Evolutionary conservation across 1,140 invertebrate genomes (phyloP), one percentile per base, ranked within the genome.

Genomic region (Temnothorax nylanderi): DNA sequence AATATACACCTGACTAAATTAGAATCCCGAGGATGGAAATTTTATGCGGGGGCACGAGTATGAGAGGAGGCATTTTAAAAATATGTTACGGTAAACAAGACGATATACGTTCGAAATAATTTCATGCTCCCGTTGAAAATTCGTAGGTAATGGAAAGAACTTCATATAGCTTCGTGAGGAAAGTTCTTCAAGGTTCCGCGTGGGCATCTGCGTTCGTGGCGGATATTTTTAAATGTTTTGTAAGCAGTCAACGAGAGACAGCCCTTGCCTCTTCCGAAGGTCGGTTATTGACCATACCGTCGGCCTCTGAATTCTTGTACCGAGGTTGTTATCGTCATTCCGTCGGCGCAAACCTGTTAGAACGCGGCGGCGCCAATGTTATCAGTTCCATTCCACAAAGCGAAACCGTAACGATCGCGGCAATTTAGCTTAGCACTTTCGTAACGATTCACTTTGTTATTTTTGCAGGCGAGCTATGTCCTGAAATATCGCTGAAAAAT

Each of bases 181-280:
- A 82, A 85, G 71, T 80, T 88, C 18, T 26, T 88, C 89, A 90
- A 91, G 89, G 89, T 88, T 90, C 32, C 77, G 82, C 76, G 87
- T 90, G 60, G 77, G 64, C 81, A 85, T 75, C 77, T 86, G 32
- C 49, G 41, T 47, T 67, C 89, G 56, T 47, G 7, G 47, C 11
- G 49, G 74, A 74, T 92, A 92, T 92, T 92, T 92, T 92, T 91
- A 92, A 91, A 91, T 74, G 75, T 91, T 86, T 86, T 84, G 82
- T 88, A 89, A 88, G 81, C 78, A 65, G 32, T 44, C 34, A 67
- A 62, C 56, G 41, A 32, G 41, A 65, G 37, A 21, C n/a, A 81
- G 41, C 47, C 81, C 69, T 80, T 65, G 60, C 51, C 67, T 85
- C 75, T 41, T 44, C n/a, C 88, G 78, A 89, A 90, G 89, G 90